Evolutionary conservation across 2,888 invertebrate genomes (phyloP), one percentile per base, ranked within the genome.

Genomic region (Drosophila mettleri): DNA sequence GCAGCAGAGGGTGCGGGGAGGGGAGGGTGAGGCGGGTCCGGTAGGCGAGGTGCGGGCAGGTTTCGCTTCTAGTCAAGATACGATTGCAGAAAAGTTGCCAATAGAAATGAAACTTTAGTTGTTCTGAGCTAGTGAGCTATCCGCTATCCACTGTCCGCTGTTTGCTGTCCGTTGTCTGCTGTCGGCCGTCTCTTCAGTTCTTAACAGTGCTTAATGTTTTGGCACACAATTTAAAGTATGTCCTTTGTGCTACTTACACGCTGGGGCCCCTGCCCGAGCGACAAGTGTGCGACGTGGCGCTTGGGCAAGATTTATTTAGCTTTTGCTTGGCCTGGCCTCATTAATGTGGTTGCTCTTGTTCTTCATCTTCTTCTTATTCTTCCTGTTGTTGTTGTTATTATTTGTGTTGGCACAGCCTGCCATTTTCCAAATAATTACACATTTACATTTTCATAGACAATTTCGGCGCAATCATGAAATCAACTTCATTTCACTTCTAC

Each of bases 361-460:
- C 33, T 38, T 9, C 33, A 7, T 16, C 7, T 20, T 31, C 5
- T 27, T n/a, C 8, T 14, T 34, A 45, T 10, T 36, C 39, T 41
- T 36, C 34, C 29, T 57, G 16, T 0, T 27, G 16, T 8, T 67
- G 46, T 14, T 58, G 20, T 31, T 31, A 18, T 6, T 60, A 31
- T 22, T 49, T 27, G 20, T 55, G 33, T 41, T 24, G 60, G 34
- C 49, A 51, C 39, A 38, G 60, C 43, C 75, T 69, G 77, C 69
- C 71, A 88, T 88, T 83, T 83, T 83, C 83, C 83, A 86, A 83
- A 83, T 83, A 83, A 83, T 83, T 83, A 83, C 88, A 86, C 83
- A 83, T 88, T 83, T 86, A 88, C 88, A 83, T 83, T 88, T 83
- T 86, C 88, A 82, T 82, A 80, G 86, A 79, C 77, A 86, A 82